These are phyloP conservation scores for Hedya salicella DNA, from an alignment of 2,888 invertebrate genomes.

Conservation along the genomic window DNA sequence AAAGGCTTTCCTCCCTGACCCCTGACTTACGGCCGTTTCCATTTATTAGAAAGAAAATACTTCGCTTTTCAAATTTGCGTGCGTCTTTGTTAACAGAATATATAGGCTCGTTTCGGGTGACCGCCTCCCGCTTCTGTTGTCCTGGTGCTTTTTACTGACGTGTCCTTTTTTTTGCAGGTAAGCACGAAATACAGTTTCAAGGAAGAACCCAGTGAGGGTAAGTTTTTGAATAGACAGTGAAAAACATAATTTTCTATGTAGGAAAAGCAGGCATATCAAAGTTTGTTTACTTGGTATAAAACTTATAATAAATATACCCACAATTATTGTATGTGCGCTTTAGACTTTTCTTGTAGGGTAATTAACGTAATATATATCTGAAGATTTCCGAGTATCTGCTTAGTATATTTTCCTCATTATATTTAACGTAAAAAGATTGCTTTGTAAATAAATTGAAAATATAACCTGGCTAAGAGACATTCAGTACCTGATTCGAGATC, in stretches of 20 bases:
- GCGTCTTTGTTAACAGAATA: conserved; percentile 38
- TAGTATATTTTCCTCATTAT: too few relatives aligned
- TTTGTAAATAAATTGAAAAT: too few relatives aligned
- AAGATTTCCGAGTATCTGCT: too few relatives aligned
- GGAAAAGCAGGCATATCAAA: conserved; percentile 2
- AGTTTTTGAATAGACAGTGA: conserved; percentile 42
- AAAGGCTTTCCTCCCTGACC: conserved; percentile 24
- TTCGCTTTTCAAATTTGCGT: conserved; percentile 42
- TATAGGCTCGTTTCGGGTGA: conserved; percentile 43
- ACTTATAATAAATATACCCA: too few relatives aligned
- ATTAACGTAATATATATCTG: too few relatives aligned
- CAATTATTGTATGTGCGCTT: neutral
- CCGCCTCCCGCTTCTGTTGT: conserved; percentile 54
- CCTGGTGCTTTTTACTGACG: conserved; percentile 48
- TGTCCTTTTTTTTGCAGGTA: conserved; percentile 64
- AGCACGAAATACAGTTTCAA: conserved; percentile 55
- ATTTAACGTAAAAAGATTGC: too few relatives aligned
- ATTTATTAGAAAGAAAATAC: conserved; percentile 39
- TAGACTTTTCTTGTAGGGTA: too few relatives aligned
- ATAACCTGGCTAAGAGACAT: too few relatives aligned
- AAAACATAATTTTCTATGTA: conserved; percentile 5
- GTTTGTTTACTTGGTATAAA: neutral
- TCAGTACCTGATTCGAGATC: too few relatives aligned
- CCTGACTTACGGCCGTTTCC: conserved; percentile 31
- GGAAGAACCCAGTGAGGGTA: conserved; percentile 52